Percentiles rank a stretch among this genome's conserved stretches.
These are phyloP conservation scores for Eulemur macaco DNA, from an alignment of 2,113 vertebrate genomes.

Conservation along the genomic window DNA sequence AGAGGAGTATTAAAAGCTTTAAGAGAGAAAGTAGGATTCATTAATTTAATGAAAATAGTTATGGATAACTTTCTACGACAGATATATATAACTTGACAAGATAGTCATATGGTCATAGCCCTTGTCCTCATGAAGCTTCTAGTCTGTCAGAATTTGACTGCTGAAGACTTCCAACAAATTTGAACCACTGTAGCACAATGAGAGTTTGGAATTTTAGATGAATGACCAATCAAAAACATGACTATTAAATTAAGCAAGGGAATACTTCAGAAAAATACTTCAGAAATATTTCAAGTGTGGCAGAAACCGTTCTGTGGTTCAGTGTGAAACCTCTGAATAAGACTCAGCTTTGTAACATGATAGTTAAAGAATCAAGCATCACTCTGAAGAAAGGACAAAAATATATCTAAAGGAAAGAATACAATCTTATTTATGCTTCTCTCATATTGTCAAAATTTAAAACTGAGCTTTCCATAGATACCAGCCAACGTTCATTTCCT, in stretches of 20 bases:
- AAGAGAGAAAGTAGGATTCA: not conserved
- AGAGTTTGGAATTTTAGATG: not conserved
- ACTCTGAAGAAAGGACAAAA: not conserved
- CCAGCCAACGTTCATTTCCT: not conserved
- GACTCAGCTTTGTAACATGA: not conserved
- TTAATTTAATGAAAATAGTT: not conserved
- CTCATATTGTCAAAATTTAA: not conserved
- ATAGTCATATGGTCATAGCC: not conserved
- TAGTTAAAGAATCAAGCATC: not conserved
- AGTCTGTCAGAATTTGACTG: not conserved
- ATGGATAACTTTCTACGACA: not conserved
- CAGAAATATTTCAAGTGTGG: not conserved
- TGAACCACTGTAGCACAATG: not conserved
- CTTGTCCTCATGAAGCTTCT: not conserved
- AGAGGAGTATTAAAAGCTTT: not conserved
- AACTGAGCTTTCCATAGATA: slow-evolving; percentile 10
- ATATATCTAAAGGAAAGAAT: not conserved
- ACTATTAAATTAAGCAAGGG: not conserved
- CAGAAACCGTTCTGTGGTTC: not conserved
- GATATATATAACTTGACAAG: rapidly evolving
- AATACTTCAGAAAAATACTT: not conserved
- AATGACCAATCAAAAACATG: not conserved
- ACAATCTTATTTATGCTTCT: not conserved
- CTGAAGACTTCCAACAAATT: not conserved
- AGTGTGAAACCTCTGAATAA: not conserved